phyloP scores from a whole-genome alignment of 2,888 invertebrate genomes.

The Actias luna region DNA sequence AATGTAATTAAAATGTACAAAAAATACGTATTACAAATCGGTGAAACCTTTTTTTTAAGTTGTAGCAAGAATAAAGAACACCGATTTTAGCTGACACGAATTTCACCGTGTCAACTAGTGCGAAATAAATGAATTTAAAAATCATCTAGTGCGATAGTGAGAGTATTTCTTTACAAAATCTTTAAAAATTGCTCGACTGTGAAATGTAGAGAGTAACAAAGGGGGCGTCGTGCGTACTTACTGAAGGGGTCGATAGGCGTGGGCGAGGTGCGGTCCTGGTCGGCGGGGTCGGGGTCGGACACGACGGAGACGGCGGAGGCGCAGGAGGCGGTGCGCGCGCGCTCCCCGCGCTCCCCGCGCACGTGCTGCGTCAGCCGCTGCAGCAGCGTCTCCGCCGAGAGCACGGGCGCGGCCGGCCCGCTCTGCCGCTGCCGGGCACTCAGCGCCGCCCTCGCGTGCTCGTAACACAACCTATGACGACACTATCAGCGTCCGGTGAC shows the following conservation, averaged over 20 bases:
- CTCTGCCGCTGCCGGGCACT: conserved; percentile 80
- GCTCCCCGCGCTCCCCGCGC: conserved; percentile 66
- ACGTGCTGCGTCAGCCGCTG: conserved; percentile 85
- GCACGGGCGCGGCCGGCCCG: conserved; percentile 81
- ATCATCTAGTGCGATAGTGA: too few relatives aligned
- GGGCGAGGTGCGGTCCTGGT: conserved; percentile 50
- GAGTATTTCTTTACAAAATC: too few relatives aligned
- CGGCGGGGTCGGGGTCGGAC: conserved; percentile 67
- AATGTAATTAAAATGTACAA: too few relatives aligned
- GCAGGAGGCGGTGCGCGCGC: conserved; percentile 67
- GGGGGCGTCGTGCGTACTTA: conserved; percentile 49
- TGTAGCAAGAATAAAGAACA: too few relatives aligned
- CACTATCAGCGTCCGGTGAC: too few relatives aligned
- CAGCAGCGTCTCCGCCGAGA: conserved; percentile 83
- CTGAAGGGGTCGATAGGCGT: conserved; percentile 69
- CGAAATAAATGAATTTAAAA: too few relatives aligned
- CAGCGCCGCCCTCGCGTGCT: conserved; percentile 83
- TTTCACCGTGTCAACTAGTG: too few relatives aligned
- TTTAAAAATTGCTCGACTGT: too few relatives aligned
- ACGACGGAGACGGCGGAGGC: conserved; percentile 75
- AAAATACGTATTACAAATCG: too few relatives aligned
- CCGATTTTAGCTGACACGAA: too few relatives aligned
- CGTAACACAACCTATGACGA: conserved; percentile 80
- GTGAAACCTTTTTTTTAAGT: too few relatives aligned
- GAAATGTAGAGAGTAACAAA: background rate